Evolutionary conservation across 2,113 vertebrate species (phyloP).

Genomic region (Phalacrocorax aristotelis): DNA sequence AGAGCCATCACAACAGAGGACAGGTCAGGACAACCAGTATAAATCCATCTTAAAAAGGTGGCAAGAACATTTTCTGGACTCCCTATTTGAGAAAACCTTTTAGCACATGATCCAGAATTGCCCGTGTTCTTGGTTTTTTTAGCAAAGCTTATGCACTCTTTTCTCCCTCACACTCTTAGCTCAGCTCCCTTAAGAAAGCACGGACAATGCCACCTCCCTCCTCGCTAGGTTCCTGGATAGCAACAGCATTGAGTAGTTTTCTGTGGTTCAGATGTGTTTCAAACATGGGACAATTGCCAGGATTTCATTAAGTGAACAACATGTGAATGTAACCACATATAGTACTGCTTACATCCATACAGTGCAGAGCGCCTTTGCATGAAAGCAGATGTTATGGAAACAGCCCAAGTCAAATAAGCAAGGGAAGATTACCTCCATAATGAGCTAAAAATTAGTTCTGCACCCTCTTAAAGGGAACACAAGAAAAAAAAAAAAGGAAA

Average conservation of each 20-base stretch:
- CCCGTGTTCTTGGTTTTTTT: not conserved
- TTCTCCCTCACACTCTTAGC: not conserved
- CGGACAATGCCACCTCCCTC: not conserved
- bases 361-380: constrained; percentile 29
- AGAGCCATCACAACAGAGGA: not conserved
- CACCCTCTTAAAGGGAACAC: constrained; percentile 41
- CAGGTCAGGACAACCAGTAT: not conserved
- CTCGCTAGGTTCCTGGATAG: constrained; percentile 41
- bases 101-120: not conserved
- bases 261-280: constrained; percentile 60
- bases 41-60: not conserved
- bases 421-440: constrained; percentile 66
- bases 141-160: not conserved
- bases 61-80: not conserved
- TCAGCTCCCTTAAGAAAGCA: not conserved
- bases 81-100: not conserved
- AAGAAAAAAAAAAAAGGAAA: not conserved
- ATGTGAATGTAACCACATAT: constrained; percentile 59
- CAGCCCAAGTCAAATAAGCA: constrained; percentile 67
- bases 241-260: constrained; percentile 4
- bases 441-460: constrained; percentile 65
- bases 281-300: constrained; percentile 52
- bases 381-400: constrained; percentile 68
- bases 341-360: constrained; percentile 35
- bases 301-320: constrained; percentile 65